A percentile compares a stretch with the other conserved stretches of the same genome.
Conservation (phyloP, 2,888 invertebrate species). For the Drosophila recens region DNA sequence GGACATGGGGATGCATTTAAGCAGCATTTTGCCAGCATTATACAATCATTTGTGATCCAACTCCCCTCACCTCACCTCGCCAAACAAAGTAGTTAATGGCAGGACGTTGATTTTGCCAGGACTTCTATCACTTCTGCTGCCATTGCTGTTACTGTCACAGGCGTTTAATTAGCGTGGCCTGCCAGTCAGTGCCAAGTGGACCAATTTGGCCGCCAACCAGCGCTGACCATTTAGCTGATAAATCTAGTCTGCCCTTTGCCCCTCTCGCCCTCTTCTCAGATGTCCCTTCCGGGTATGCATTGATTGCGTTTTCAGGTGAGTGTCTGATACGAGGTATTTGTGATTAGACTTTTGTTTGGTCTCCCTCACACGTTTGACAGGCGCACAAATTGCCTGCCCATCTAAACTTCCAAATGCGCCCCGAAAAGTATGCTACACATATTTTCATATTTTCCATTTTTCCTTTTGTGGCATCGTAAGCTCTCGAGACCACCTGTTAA, state of each 20-base stretch:
- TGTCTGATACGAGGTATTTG: conserved; percentile 34
- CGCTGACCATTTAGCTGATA: conserved; percentile 67
- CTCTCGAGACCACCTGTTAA: conserved; percentile 57
- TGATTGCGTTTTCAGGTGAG: conserved; percentile 63
- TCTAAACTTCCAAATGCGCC: background rate
- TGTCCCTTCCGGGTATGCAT: conserved; percentile 11
- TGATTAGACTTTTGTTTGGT: conserved; percentile 37
- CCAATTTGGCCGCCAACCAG: conserved; percentile 67
- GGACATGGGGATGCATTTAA: conserved; percentile 63
- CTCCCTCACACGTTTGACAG: conserved; percentile 26
- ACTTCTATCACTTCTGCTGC: conserved; percentile 57
- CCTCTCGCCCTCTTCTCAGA: background rate
- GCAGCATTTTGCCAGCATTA: conserved; percentile 62
- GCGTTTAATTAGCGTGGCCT: conserved; percentile 78
- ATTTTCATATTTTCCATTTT: background rate
- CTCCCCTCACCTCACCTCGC: background rate
- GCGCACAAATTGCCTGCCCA: conserved; percentile 20
- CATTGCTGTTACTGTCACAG: conserved; percentile 36
- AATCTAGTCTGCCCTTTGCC: conserved; percentile 25
- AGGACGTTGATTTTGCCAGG: conserved; percentile 65
- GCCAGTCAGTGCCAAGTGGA: conserved; percentile 68
- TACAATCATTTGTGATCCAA: conserved; percentile 68
- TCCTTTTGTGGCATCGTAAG: background rate
- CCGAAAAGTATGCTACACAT: conserved; percentile 19
- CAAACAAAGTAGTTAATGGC: conserved; percentile 59